These are phyloP conservation scores for Coreius guichenoti DNA, from an alignment of 2,797 vertebrate genomes.

Conservation along the genomic window DNA sequence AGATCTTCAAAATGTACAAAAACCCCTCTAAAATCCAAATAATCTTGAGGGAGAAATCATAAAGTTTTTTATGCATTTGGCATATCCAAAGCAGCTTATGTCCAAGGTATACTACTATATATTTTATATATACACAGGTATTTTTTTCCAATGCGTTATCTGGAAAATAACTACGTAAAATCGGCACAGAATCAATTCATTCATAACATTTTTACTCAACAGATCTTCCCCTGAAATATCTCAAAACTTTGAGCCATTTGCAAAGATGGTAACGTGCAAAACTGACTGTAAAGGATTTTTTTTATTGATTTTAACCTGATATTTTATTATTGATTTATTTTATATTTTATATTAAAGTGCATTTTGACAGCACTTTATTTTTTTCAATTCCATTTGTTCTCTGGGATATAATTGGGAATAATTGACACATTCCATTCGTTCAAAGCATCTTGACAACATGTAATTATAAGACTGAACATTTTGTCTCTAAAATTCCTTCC, in stretches of 20 bases:
- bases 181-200: not conserved
- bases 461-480: not conserved
- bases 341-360: not conserved
- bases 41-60: no score
- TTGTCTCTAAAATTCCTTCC: constrained; percentile 11
- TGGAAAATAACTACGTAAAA: no score
- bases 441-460: not conserved
- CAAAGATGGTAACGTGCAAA: not conserved
- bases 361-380: not conserved
- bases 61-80: no score
- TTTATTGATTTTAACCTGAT: not conserved
- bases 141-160: no score
- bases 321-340: not conserved
- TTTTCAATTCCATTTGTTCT: not conserved
- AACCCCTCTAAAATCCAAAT: no score
- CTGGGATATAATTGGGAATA: not conserved
- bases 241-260: not conserved
- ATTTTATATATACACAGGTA: no score
- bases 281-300: not conserved
- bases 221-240: no score
- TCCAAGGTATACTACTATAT: no score
- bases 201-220: not conserved
- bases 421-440: not conserved
- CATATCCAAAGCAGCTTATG: no score
- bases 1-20: no score